phyloP scores from a whole-genome alignment of 2,888 invertebrate genomes.

The Drosophila mimica region DNA sequence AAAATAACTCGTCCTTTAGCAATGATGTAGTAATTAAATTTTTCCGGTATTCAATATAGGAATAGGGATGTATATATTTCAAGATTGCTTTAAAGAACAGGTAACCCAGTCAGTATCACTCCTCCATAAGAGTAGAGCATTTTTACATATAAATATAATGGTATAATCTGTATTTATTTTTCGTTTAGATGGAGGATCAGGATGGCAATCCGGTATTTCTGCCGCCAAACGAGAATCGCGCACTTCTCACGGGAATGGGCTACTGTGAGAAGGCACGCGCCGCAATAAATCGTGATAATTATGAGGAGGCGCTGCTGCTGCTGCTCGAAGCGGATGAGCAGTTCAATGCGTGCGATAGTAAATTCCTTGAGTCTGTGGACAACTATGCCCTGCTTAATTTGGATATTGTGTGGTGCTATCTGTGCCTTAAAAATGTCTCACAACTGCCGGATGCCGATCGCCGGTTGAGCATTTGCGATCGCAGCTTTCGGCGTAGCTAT shows the following conservation, averaged over 20 bases:
- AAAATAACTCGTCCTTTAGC: not conserved
- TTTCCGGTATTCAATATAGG: too few species aligned
- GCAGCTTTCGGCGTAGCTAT: constrained; percentile 88
- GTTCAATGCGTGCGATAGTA: constrained; percentile 86
- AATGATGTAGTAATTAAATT: too few species aligned
- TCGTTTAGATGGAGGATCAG: constrained; percentile 90
- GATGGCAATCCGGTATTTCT: constrained; percentile 90
- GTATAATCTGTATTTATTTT: too few species aligned
- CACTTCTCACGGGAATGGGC: constrained; percentile 91
- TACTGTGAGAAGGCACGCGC: constrained; percentile 92
- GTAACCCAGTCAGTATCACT: not conserved
- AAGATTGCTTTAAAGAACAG: too few species aligned
- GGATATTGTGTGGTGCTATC: constrained; percentile 96
- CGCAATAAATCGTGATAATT: constrained; percentile 88
- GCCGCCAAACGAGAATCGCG: constrained; percentile 89
- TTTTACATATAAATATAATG: not conserved
- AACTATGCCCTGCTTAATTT: constrained; percentile 93
- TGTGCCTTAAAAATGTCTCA: constrained; percentile 89
- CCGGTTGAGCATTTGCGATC: constrained; percentile 89
- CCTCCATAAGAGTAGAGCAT: not conserved
- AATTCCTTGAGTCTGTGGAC: constrained; percentile 89
- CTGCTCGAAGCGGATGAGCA: constrained; percentile 92
- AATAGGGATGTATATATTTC: too few species aligned
- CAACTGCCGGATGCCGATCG: constrained; percentile 91
- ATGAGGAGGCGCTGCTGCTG: constrained; percentile 89